These are phyloP conservation scores for Drosophila arizonae DNA, from an alignment of 1,140 invertebrate species.

Conservation along the genomic window DNA sequence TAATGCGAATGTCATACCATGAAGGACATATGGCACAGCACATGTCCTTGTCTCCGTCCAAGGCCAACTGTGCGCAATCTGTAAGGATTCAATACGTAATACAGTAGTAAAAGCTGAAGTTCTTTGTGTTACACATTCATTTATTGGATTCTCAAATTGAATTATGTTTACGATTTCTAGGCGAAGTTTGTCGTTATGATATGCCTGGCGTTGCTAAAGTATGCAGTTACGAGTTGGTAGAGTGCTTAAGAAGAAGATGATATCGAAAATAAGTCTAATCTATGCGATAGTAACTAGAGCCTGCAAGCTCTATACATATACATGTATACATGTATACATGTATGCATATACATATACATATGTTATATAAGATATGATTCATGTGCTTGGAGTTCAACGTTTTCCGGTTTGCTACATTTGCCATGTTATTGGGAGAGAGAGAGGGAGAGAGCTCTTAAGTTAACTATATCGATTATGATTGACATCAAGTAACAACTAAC, in stretches of 20 bases:
- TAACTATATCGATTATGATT: constrained; percentile 40
- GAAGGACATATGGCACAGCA: constrained; percentile 49
- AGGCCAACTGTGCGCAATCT: constrained; percentile 39
- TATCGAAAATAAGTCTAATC: constrained; percentile 26
- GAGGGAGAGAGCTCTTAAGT: constrained; percentile 33
- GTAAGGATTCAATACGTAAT: not conserved
- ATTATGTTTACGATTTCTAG: constrained; percentile 66
- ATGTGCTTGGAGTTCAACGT: constrained; percentile 9
- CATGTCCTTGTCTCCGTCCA: constrained; percentile 32
- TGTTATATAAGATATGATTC: constrained; percentile 24
- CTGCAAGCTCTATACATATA: not conserved
- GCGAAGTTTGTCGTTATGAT: constrained; percentile 60
- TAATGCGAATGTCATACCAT: constrained; percentile 58
- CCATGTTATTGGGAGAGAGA: constrained; percentile 26
- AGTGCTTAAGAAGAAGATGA: constrained; percentile 41
- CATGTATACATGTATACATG: too few species aligned
- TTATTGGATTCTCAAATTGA: constrained; percentile 70
- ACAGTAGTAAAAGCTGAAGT: not conserved
- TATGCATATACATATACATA: too few species aligned
- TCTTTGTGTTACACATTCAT: constrained; percentile 51
- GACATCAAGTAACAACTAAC: constrained; percentile 41
- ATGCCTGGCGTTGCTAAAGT: constrained; percentile 71
- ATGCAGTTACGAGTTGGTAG: constrained; percentile 55
- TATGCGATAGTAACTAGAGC: constrained; percentile 19
- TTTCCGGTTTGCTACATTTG: constrained; percentile 21